A percentile compares a stretch with the other conserved stretches of the same genome.
phyloP scores from a whole-genome alignment of 2,113 vertebrate genomes.

The Poeciliopsis retropinna region DNA sequence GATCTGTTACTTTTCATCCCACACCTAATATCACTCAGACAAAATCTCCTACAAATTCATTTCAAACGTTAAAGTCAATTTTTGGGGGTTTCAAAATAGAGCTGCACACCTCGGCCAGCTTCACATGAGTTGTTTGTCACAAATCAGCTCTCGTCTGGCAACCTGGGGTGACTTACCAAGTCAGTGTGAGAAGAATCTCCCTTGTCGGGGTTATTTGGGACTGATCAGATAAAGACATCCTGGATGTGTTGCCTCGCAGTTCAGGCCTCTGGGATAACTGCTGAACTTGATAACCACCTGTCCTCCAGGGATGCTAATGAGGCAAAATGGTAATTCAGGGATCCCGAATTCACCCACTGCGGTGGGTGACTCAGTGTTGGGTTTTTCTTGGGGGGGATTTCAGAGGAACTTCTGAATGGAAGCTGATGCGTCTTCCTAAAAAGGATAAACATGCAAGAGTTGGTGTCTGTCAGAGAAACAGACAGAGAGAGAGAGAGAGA shows the following conservation, averaged over 20 bases:
- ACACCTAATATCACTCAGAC: no score
- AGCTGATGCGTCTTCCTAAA: conserved; percentile 1
- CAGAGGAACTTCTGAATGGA: not conserved
- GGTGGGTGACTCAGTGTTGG: not conserved
- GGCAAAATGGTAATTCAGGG: not conserved
- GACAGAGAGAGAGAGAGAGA: conserved; percentile 32
- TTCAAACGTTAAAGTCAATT: not conserved
- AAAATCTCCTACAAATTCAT: not conserved
- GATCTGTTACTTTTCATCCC: no score
- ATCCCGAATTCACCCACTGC: not conserved
- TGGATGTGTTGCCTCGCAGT: not conserved
- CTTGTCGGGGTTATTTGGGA: not conserved
- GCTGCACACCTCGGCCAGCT: no score
- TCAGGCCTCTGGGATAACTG: not conserved
- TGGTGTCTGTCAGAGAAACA: conserved; percentile 4
- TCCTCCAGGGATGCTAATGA: not conserved
- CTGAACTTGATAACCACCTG: conserved; percentile 1
- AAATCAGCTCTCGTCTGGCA: not conserved
- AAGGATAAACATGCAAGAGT: conserved; percentile 6
- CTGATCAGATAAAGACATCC: not conserved
- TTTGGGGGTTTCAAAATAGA: not conserved
- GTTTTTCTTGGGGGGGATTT: not conserved
- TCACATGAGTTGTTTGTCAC: not conserved
- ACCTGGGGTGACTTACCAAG: not conserved
- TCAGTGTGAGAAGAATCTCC: not conserved